Percentiles rank a stretch among this genome's conserved stretches.
phyloP scores from a whole-genome alignment of 2,888 invertebrate genomes.

The Diarsia dahlii region DNA sequence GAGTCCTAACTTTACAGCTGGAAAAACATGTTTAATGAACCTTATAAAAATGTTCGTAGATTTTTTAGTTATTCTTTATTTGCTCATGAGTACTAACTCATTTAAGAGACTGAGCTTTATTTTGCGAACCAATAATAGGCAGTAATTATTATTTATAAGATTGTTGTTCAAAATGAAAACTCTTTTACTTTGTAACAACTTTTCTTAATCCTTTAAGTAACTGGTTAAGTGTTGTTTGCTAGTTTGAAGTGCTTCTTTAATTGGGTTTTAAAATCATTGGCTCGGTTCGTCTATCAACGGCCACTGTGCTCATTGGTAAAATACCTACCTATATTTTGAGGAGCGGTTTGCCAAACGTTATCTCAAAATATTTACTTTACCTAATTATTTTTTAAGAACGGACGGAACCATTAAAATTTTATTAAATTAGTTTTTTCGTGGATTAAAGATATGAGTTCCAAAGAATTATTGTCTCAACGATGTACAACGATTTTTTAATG shows the following conservation, averaged over 20 bases:
- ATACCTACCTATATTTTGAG: neutral
- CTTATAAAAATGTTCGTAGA: conserved; percentile 1
- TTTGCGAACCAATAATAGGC: conserved; percentile 12
- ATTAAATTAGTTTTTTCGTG: neutral
- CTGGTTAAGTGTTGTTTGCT: conserved; percentile 24
- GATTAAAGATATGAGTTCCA: neutral
- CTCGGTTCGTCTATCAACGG: neutral
- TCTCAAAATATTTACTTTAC: conserved; percentile 8
- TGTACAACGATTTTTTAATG: no score
- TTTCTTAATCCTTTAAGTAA: conserved; percentile 23
- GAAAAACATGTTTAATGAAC: neutral
- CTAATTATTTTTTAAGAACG: neutral
- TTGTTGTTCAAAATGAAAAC: conserved; percentile 23
- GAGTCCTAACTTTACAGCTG: neutral
- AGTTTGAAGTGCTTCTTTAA: conserved; percentile 28
- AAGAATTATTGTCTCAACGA: neutral
- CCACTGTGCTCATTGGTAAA: neutral
- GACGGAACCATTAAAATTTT: neutral
- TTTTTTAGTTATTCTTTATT: conserved; percentile 1
- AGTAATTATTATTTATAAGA: conserved; percentile 11
- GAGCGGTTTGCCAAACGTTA: neutral
- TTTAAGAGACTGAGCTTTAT: neutral
- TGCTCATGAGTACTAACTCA: neutral
- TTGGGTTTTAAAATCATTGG: neutral
- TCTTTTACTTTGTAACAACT: conserved; percentile 29